phyloP scores from a whole-genome alignment of 2,797 vertebrate genomes.

The Sebastolobus altivelis region DNA sequence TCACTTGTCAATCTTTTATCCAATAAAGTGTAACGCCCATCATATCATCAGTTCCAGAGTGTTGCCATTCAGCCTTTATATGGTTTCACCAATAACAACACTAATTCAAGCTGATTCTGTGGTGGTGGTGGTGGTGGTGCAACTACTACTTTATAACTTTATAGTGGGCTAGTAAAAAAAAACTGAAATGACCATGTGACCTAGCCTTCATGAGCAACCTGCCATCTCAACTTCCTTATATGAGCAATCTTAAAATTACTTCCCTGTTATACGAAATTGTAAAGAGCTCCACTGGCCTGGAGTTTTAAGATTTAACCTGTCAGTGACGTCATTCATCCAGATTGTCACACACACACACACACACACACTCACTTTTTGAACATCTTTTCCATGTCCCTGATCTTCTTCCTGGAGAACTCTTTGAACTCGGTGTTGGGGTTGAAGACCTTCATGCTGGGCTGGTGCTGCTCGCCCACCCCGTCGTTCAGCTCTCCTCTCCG shows the following conservation, averaged over 20 bases:
- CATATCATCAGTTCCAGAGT: neutral
- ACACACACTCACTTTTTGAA: slow-evolving; percentile 91
- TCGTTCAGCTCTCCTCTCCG: slow-evolving; percentile 89
- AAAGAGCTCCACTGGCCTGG: neutral
- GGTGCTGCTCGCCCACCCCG: slow-evolving; percentile 80
- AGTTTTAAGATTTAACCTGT: neutral
- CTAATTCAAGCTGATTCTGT: too few relatives aligned
- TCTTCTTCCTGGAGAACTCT: slow-evolving; percentile 95
- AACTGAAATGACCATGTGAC: neutral
- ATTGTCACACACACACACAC: too few relatives aligned
- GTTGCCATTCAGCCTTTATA: neutral
- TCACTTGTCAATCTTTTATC: neutral
- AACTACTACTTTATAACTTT: neutral
- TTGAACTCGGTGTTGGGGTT: slow-evolving; percentile 96
- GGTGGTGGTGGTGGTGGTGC: neutral
- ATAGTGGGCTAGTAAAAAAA: too few relatives aligned
- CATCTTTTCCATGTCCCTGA: slow-evolving; percentile 96
- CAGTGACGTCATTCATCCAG: too few relatives aligned
- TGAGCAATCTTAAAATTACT: neutral
- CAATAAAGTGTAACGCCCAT: neutral
- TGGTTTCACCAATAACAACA: neutral
- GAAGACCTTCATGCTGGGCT: slow-evolving; percentile 90
- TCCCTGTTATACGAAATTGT: neutral
- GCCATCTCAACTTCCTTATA: slow-evolving; percentile 29
- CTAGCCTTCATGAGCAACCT: neutral